Evolutionary conservation across 2,797 vertebrate species (phyloP), one percentile per base, ranked within the genome.

Genomic region (Mus minutoides): DNA sequence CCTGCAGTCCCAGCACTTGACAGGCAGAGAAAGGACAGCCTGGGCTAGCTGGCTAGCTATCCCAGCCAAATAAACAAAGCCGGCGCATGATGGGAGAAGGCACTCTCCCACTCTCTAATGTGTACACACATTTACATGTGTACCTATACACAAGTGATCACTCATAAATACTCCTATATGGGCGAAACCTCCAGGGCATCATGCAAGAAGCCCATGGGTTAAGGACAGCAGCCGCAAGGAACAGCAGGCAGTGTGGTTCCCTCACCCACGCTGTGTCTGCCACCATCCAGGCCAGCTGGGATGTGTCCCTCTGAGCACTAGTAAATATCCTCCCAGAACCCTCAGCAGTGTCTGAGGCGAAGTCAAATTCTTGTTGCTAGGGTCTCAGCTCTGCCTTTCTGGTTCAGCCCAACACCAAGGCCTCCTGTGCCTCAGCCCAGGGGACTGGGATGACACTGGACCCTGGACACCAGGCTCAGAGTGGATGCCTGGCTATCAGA

Each of bases 281-380:
- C 60, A 4, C 40, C 1, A 0, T 17, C 64, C 0, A 0, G 10
- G 6, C 46, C 6, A 0, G 52, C 46, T 26, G 14, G 22, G 19
- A 7, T 21, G 0, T 34, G 49, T n/a, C 78, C 37, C 43, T 75
- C 10, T 43, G 29, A 17, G 84, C 34, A 26, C 77, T 31, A 40
- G 62, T 54, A 21, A 4, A 6, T 0, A 21, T 19, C 40, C 10
- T 0, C 19, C 64, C 52, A 34, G 29, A 19, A 40, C 17, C 16
- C 26, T 24, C 34, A n/a, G 34, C 11, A n/a, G 69, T 46, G 56
- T 8, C 29, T 67, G 26, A 40, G 73, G 49, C 69, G 56, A 12
- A 31, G 58, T 29, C 19, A 85, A 76, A 43, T 43, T 22, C 19
- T 9, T 19, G 12, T 67, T 46, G 31, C 62, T 14, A 7, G 79